Base-by-base conservation (phyloP, 2,113 vertebrate species). In the Pagrus major region DNA sequence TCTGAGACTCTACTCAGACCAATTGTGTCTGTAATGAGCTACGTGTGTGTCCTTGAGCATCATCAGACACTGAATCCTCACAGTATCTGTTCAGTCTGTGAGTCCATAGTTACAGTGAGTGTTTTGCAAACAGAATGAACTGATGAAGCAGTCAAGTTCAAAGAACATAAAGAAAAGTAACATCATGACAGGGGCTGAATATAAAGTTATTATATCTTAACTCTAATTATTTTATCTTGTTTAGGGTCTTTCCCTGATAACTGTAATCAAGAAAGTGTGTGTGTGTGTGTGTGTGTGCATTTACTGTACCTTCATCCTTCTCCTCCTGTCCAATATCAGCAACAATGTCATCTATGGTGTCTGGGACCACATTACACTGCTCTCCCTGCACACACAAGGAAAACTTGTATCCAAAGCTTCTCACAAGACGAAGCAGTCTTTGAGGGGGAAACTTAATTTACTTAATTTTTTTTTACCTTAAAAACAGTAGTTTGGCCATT, bases 341-440 rank as follows among this genome's bases (percentile, higher is more conserved):
- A 9, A 99, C 97, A 21, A 99, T 98, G 86, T 99, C 98, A 46
- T 99, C 97, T 4, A 99, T 94, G 29, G 96, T 97, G 94, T 99
- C 97, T 1, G 97, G 97, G 23, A 98, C 94, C 0, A 97, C 95
- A 75, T 98, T 99, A 85, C 98, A 99, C 75, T 99, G 97, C 72
- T 99, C 97, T 27, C 97, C 98, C 98, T 99, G 95, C 27, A 88
- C 92, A 93, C 80, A 81, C 2, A 55, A 9, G 9, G 33, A 9
- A 33, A 33, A 35, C 0, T n/a, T n/a, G 1, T 15, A 6, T 1
- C 33, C 7, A 25, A 47, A 60, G 14, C 0, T 52, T 64, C n/a
- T 31, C 3, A 16, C 1, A 25, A 44, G n/a, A 52, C 11, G 25
- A 83, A 68, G 14, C 8, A 8, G n/a, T 25, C 33, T 35, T 27